phyloP scores from a whole-genome alignment of 2,113 vertebrate species.

The Ceuthmochares aereus region DNA sequence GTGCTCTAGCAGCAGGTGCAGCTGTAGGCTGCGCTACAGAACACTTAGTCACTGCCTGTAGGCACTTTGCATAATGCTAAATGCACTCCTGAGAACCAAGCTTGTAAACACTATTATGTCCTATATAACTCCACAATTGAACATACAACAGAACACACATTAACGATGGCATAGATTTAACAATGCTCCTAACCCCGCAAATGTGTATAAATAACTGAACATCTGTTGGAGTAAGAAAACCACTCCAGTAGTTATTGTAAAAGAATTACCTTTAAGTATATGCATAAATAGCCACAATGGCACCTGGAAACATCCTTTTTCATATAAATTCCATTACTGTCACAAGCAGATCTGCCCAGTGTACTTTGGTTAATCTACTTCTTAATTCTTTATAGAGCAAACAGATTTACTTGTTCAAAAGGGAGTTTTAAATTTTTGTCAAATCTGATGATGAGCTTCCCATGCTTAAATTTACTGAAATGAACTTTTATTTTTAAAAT shows the following conservation, averaged over 20 bases:
- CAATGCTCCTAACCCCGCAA: rapidly evolving
- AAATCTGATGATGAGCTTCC: neutral
- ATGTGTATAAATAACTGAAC: neutral
- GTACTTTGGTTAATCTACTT: neutral
- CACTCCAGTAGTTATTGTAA: neutral
- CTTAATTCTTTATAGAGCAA: neutral
- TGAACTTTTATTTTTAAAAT: neutral
- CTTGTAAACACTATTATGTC: rapidly evolving
- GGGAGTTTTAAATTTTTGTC: neutral
- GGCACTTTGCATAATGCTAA: neutral
- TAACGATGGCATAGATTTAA: neutral
- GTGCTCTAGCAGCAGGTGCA: neutral
- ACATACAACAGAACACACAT: neutral
- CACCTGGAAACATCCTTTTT: neutral
- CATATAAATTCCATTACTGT: neutral
- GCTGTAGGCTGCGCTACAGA: neutral
- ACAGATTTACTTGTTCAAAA: neutral
- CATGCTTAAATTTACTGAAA: neutral
- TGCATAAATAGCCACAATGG: neutral
- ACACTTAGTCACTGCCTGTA: neutral
- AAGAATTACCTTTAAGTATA: neutral
- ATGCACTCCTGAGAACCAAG: neutral
- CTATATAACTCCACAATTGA: neutral
- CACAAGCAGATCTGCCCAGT: neutral
- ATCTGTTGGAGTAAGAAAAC: neutral